These are phyloP conservation scores for Thamnophis elegans DNA, from an alignment of 2,797 vertebrate species.

Conservation along the genomic window DNA sequence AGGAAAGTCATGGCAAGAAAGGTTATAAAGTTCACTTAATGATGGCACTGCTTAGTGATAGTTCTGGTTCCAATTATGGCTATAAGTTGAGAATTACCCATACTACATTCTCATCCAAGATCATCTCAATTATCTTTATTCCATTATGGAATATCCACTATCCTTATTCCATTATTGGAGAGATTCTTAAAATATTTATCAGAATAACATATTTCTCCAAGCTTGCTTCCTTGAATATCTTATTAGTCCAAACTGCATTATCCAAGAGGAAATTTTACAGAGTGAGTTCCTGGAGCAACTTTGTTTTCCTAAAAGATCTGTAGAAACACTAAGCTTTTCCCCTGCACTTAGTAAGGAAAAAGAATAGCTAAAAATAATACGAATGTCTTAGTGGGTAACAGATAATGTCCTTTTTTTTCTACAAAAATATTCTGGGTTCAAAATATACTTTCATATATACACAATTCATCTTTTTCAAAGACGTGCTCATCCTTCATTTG, in stretches of 20 bases:
- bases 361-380: constrained; percentile 18
- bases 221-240: background rate
- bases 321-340: background rate
- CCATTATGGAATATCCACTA: constrained; percentile 5
- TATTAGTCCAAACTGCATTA: constrained; percentile 15
- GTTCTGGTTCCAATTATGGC: background rate
- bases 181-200: constrained; percentile 1
- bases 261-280: background rate
- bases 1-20: background rate
- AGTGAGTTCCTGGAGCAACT: background rate
- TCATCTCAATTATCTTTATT: background rate
- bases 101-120: constrained; percentile 6
- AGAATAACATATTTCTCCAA: constrained; percentile 1
- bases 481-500: background rate
- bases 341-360: constrained; percentile 6
- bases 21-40: background rate
- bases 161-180: constrained; percentile 14
- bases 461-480: background rate
- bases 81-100: background rate
- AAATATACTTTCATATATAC: constrained; percentile 5
- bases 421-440: background rate
- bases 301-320: constrained; percentile 12
- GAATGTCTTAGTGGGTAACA: background rate
- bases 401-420: background rate
- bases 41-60: background rate